Base-by-base conservation (phyloP, 2,113 vertebrate species). In the Chloropsis hardwickii region DNA sequence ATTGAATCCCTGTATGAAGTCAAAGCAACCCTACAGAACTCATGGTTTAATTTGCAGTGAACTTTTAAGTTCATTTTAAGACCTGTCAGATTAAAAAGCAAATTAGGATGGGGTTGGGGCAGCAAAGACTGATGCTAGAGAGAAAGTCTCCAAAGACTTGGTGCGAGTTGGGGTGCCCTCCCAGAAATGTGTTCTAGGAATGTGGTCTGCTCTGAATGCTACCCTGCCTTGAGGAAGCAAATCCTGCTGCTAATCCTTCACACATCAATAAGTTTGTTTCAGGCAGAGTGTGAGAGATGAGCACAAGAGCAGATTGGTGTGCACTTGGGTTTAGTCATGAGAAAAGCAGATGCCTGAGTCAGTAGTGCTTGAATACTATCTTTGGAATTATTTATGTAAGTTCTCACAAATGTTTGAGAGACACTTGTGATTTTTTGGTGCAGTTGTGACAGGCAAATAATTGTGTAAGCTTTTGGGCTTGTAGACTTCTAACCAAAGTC, bases 121-220 rank as follows among this genome's bases (percentile, higher is more conserved):
- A 81, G 27, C 31, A 45, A 66, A 54, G 25, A 27, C 11, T 53
- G 16, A 67, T 15, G 13, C 27, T 78, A 3, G 19, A 48, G 13
- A 76, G 33, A 5, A 86, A 56, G 56, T 62, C 13, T 16, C 10
- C 22, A 9, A 28, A 47, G 66, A 16, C 20, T 67, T 71, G 35
- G 5, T 58, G 8, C 0, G 0, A 64, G 31, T 19, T 79, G 39
- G 22, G 23, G 7, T 35, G 10, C 39, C 48, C 24, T 90, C 42
- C 27, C 47, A 57, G 50, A 69, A 80, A 23, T 6, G 4, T 21
- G 4, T 65, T 64, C 72, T 15, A 57, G 67, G 58, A 92, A 65
- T 22, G 47, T 58, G 62, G 44, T 42, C 21, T 70, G 28, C 19
- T 73, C 23, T 61, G 57, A 56, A 24, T 48, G 19, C 23, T 70